Evolutionary conservation across 2,888 invertebrate genomes (phyloP).

Genomic region (Ornithoptera alexandrae): DNA sequence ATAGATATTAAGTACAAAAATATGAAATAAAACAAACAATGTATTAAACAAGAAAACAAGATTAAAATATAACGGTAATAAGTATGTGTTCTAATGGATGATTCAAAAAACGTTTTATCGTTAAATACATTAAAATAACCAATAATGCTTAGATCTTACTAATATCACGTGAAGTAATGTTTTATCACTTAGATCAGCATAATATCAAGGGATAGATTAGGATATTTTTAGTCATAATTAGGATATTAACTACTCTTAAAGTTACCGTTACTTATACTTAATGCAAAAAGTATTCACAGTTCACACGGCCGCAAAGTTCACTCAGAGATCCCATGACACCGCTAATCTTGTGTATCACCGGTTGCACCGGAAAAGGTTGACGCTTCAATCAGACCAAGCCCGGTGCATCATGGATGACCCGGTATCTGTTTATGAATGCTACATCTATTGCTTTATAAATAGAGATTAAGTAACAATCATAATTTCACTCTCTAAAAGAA

Average conservation of each 20-base stretch:
- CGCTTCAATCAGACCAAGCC: slow-evolving; percentile 23
- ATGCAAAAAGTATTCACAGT: not conserved
- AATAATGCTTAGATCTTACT: no score
- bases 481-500: not conserved
- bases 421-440: not conserved
- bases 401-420: slow-evolving; percentile 10
- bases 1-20: no score
- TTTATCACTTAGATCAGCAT: no score
- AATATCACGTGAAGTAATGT: no score
- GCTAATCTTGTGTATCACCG: slow-evolving; percentile 20
- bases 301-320: slow-evolving; percentile 6
- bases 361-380: slow-evolving; percentile 24
- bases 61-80: no score
- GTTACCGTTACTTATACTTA: not conserved
- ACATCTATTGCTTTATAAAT: not conserved
- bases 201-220: not conserved
- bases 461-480: slow-evolving; percentile 1
- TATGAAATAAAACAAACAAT: no score
- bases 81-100: no score
- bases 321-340: slow-evolving; percentile 1
- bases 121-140: no score
- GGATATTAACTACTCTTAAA: not conserved
- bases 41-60: no score
- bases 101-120: no score
- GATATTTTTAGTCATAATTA: not conserved